These are phyloP conservation scores for Mystacides longicornis DNA, from an alignment of 2,888 invertebrate species.

Conservation along the genomic window DNA sequence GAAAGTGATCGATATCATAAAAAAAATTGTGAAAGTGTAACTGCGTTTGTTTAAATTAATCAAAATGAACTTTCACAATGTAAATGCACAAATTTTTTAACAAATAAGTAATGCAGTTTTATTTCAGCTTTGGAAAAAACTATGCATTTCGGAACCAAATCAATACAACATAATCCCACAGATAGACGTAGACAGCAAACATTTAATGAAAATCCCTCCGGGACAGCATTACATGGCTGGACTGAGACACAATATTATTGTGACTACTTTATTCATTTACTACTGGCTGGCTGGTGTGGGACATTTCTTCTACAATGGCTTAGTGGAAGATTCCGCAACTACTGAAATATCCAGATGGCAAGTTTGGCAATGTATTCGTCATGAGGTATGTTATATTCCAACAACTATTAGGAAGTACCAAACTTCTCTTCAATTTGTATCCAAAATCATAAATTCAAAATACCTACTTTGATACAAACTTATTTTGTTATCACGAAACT, in stretches of 20 bases:
- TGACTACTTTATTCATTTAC: constrained; percentile 59
- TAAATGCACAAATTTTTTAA: not conserved
- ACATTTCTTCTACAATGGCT: constrained; percentile 56
- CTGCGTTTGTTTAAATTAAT: too few relatives aligned
- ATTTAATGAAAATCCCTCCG: constrained; percentile 51
- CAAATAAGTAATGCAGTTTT: not conserved
- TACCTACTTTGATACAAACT: too few relatives aligned
- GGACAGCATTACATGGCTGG: constrained; percentile 59
- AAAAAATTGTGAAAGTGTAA: too few relatives aligned
- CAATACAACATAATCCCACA: constrained; percentile 43
- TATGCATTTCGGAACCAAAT: constrained; percentile 40
- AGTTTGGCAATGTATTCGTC: constrained; percentile 68
- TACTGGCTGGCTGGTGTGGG: constrained; percentile 62
- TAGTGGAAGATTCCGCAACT: constrained; percentile 66
- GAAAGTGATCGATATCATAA: too few relatives aligned
- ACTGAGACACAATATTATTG: constrained; percentile 55
- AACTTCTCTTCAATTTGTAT: too few relatives aligned
- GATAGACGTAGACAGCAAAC: constrained; percentile 37
- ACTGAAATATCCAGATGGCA: constrained; percentile 67
- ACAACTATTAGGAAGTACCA: too few relatives aligned
- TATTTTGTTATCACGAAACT: too few relatives aligned
- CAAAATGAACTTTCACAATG: too few relatives aligned
- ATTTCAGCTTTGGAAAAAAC: constrained; percentile 46
- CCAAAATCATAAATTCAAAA: too few relatives aligned
- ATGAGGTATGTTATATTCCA: constrained; percentile 39